Evolutionary conservation across 2,113 vertebrate species (phyloP), one percentile per base, ranked within the genome.

Genomic region (Oreotragus oreotragus): DNA sequence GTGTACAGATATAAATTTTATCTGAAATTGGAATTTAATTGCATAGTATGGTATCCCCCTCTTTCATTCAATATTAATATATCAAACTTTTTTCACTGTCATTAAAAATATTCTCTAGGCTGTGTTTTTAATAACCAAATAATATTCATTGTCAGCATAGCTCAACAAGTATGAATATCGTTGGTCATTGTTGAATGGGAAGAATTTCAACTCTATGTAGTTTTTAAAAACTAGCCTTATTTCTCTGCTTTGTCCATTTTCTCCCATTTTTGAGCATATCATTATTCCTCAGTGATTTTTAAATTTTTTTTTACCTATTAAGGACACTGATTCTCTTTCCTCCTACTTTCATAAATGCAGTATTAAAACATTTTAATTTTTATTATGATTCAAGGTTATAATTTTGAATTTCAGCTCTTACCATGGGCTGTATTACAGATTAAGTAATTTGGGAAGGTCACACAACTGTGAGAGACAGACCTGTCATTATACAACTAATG

Each of bases 1-100:
- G 3, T 49, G 36, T 60, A 92, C 15, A 85, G 6, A 84, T 27
- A 85, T 3, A 66, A 19, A 30, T 15, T 79, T 95, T 45, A n/a
- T 91, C 3, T 77, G 84, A 83, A 79, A 87, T 30, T 90, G n/a
- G 16, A 33, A 84, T 95, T n/a, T 91, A 76, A 55, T 77, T 90
- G 57, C 15, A 90, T 77, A 89, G 23, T 55, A 86, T 80, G 12
- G 1, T 85, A 92, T 64, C 19, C 11, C 88, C 51, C 3, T 64
- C 23, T 97, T 91, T 85, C 21, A 93, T 39, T 93, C 81, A 91
- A 58, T 23, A 70, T 95, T 90, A 43, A 55, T 49, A 66, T 81
- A 53, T 84, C 57, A 80, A 58, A 5, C 3, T 11, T 70, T 92
- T 91, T 70, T 45, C 23, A n/a, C 16, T 94, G 60, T 58, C 51